phyloP scores from a whole-genome alignment of 2,113 vertebrate species.

The Ia io region DNA sequence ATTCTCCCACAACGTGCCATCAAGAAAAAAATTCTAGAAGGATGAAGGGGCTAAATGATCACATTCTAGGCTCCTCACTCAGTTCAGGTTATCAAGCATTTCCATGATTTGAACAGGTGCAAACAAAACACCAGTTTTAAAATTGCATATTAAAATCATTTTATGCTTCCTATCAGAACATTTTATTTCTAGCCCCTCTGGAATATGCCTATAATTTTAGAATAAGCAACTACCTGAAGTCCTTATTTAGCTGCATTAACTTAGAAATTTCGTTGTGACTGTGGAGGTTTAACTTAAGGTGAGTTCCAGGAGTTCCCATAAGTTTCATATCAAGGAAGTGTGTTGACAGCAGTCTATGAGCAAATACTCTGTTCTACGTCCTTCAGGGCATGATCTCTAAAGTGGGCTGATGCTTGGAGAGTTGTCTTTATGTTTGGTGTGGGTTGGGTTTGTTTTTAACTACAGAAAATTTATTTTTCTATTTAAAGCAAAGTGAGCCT shows the following conservation, averaged over 20 bases:
- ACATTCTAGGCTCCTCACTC: background rate
- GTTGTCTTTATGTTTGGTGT: background rate
- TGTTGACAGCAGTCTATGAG: accelerated
- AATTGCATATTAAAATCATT: background rate
- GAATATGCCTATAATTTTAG: background rate
- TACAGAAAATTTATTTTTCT: background rate
- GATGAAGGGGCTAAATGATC: background rate
- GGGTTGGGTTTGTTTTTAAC: background rate
- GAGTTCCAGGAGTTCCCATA: background rate
- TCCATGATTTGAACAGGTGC: background rate
- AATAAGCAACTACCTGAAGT: background rate
- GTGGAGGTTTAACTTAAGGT: background rate
- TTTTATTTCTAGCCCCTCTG: background rate
- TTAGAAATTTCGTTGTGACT: background rate
- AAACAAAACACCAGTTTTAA: background rate
- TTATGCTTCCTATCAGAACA: background rate
- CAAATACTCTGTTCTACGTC: background rate
- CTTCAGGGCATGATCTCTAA: background rate
- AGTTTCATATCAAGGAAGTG: background rate
- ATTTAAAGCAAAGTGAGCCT: background rate
- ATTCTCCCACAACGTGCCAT: background rate
- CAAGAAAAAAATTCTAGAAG: background rate
- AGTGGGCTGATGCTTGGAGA: background rate
- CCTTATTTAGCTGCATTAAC: background rate
- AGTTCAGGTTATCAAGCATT: background rate